Evolutionary conservation across 2,113 vertebrate genomes (phyloP).

Genomic region (Malurus melanocephalus): DNA sequence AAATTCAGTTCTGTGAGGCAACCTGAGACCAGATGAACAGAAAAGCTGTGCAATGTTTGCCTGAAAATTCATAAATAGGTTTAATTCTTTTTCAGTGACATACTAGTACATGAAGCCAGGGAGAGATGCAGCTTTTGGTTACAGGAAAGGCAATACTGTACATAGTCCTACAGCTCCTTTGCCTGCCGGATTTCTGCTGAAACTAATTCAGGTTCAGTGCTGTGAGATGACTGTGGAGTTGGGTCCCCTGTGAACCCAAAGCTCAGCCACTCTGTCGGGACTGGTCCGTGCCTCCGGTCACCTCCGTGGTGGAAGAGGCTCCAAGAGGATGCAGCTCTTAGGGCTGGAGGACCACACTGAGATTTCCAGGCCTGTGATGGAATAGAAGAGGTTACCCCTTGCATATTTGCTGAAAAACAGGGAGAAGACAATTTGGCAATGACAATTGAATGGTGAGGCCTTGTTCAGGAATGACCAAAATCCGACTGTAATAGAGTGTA

Average conservation of each 20-base stretch:
- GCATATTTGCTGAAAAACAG: not conserved
- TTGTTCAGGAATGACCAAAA: slow-evolving; percentile 66
- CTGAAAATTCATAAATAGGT: not conserved
- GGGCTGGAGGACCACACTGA: not conserved
- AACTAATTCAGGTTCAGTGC: not conserved
- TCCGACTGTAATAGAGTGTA: slow-evolving; percentile 46
- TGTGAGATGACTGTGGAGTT: not conserved
- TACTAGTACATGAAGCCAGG: not conserved
- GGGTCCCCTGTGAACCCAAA: not conserved
- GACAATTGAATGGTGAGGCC: slow-evolving; percentile 44
- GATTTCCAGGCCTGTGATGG: not conserved
- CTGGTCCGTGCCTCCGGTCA: not conserved
- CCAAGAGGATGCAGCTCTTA: not conserved
- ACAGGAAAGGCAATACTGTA: not conserved
- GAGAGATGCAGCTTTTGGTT: slow-evolving; percentile 5
- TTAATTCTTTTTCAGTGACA: not conserved
- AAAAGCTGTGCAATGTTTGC: not conserved
- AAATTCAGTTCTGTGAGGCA: not conserved
- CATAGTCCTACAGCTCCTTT: not conserved
- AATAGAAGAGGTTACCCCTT: slow-evolving; percentile 18
- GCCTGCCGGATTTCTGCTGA: not conserved
- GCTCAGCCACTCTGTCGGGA: not conserved
- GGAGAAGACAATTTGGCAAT: slow-evolving; percentile 14
- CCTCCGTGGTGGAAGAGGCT: not conserved
- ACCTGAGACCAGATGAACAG: not conserved